Evolutionary conservation across 2,797 vertebrate species (phyloP).

Genomic region (Bradypodion ventrale): DNA sequence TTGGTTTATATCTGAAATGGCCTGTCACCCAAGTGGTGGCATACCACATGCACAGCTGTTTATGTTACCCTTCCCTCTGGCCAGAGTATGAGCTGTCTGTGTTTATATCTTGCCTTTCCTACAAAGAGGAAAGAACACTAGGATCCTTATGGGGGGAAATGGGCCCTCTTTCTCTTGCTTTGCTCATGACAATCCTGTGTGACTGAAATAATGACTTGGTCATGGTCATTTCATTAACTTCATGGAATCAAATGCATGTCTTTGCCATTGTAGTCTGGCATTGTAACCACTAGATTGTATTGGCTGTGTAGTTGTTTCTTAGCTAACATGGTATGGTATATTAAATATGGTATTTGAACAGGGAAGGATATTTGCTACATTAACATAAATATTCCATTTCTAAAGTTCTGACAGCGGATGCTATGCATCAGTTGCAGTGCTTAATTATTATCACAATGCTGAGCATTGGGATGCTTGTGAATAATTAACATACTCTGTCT

Average conservation of each 20-base stretch:
- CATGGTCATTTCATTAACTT: not conserved
- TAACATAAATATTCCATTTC: not conserved
- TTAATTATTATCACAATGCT: slow-evolving; percentile 68
- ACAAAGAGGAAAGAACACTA: too few relatives aligned
- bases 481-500: slow-evolving; percentile 10
- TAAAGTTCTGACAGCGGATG: slow-evolving; percentile 40
- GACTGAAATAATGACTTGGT: not conserved
- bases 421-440: slow-evolving; percentile 38
- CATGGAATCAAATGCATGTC: not conserved
- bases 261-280: not conserved
- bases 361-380: not conserved
- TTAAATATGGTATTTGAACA: not conserved
- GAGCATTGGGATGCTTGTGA: slow-evolving; percentile 46
- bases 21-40: too few relatives aligned
- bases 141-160: not conserved
- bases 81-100: too few relatives aligned
- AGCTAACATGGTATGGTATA: not conserved
- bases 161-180: not conserved
- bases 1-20: too few relatives aligned
- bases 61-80: too few relatives aligned
- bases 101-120: not conserved
- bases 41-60: too few relatives aligned
- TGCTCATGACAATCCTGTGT: not conserved
- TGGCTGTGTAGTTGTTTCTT: not conserved
- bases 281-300: not conserved